phyloP scores from a whole-genome alignment of 2,113 vertebrate genomes.

The Notarius quadriscutis region DNA sequence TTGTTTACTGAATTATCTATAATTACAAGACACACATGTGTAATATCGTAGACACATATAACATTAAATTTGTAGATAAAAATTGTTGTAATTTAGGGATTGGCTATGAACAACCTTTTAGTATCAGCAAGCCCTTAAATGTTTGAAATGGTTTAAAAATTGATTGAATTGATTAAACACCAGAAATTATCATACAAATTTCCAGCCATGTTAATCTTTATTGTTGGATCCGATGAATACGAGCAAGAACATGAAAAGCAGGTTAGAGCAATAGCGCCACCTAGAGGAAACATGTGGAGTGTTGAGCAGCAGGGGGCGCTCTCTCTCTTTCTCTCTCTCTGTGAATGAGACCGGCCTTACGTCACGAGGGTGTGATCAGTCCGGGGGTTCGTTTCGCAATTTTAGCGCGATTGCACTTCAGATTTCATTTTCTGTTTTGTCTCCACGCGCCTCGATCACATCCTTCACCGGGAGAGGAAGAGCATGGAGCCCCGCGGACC shows the following conservation, averaged over 20 bases:
- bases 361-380: conserved; percentile 47
- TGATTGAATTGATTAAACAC: background rate
- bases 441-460: background rate
- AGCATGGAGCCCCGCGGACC: conserved; percentile 33
- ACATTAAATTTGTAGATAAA: background rate
- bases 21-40: background rate
- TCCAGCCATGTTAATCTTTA: background rate
- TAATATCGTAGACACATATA: background rate
- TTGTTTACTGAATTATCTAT: background rate
- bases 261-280: background rate
- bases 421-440: background rate
- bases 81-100: background rate
- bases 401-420: conserved; percentile 21
- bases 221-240: background rate
- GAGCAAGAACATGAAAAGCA: background rate
- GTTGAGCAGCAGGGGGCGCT: background rate
- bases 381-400: conserved; percentile 23
- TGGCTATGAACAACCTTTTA: background rate
- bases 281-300: background rate
- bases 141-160: background rate
- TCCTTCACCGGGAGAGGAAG: background rate
- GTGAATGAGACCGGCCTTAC: conserved; percentile 38
- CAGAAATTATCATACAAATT: background rate
- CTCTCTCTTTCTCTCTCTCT: background rate
- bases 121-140: background rate